These are phyloP conservation scores for Balearica regulorum DNA, from an alignment of 2,797 vertebrate genomes.

Conservation along the genomic window DNA sequence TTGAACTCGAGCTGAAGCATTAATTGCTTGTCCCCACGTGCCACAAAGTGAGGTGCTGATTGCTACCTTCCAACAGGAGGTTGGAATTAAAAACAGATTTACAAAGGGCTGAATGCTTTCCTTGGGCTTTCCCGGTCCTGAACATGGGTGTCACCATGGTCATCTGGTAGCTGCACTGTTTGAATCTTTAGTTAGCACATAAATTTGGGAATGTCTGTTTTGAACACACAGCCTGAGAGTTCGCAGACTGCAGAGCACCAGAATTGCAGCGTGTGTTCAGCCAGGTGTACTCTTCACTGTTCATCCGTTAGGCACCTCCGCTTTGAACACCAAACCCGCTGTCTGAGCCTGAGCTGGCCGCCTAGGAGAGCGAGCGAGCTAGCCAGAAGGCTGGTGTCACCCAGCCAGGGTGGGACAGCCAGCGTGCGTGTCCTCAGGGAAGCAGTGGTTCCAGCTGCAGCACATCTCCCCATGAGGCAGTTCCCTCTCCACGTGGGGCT, in stretches of 20 bases:
- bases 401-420: not conserved
- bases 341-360: not conserved
- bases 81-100: not conserved
- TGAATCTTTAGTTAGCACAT: not conserved
- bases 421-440: not conserved
- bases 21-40: not conserved
- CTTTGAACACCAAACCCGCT: not conserved
- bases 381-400: not conserved
- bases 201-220: not conserved
- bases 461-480: rapidly evolving
- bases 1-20: not conserved
- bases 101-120: not conserved
- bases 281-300: not conserved
- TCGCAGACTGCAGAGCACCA: not conserved
- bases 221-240: too few species aligned
- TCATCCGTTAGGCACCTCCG: not conserved
- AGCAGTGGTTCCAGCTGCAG: not conserved
- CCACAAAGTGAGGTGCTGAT: not conserved
- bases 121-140: not conserved
- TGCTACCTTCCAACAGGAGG: not conserved
- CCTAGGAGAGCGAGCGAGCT: not conserved
- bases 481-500: not conserved
- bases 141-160: not conserved
- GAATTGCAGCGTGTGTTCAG: not conserved
- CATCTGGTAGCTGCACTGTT: not conserved